A percentile compares a stretch with the other conserved stretches of the same genome.
These are phyloP conservation scores for Neotoma lepida DNA, from an alignment of 2,113 vertebrate genomes.

Conservation along the genomic window DNA sequence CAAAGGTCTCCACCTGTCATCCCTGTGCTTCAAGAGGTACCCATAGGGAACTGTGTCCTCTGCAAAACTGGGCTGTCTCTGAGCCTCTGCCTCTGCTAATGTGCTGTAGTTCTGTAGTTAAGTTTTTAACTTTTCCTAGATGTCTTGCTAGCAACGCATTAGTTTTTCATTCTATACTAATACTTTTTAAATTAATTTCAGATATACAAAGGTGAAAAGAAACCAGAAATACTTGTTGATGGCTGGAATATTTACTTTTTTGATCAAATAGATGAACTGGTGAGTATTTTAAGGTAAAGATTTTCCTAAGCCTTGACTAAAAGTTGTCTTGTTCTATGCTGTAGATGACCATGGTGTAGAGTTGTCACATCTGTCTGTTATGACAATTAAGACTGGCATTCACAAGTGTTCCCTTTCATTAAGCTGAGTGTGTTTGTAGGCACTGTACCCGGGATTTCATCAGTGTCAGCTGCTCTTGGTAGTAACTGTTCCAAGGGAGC, in stretches of 20 bases:
- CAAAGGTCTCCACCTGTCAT: conserved; percentile 94
- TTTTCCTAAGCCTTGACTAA: conserved; percentile 57
- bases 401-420: conserved; percentile 17
- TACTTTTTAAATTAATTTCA: conserved; percentile 82
- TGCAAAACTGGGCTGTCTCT: not conserved
- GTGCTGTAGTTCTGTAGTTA: conserved; percentile 51
- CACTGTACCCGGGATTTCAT: conserved; percentile 1
- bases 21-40: conserved; percentile 96
- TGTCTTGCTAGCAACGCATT: conserved; percentile 62
- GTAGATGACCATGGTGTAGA: not conserved
- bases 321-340: conserved; percentile 4
- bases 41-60: not conserved
- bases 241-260: conserved; percentile 97
- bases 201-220: conserved; percentile 91
- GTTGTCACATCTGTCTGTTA: conserved; percentile 1
- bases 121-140: conserved; percentile 65
- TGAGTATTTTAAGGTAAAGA: conserved; percentile 82
- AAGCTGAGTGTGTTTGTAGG: conserved; percentile 30
- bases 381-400: not conserved
- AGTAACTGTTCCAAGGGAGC: conserved; percentile 6
- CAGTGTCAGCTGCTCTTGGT: conserved; percentile 15
- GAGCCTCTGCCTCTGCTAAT: conserved; percentile 40
- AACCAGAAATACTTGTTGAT: conserved; percentile 93
- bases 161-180: conserved; percentile 73
- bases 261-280: conserved; percentile 90